Base-by-base conservation (phyloP, 2,113 vertebrate genomes). In the Acanthochromis polyacanthus region DNA sequence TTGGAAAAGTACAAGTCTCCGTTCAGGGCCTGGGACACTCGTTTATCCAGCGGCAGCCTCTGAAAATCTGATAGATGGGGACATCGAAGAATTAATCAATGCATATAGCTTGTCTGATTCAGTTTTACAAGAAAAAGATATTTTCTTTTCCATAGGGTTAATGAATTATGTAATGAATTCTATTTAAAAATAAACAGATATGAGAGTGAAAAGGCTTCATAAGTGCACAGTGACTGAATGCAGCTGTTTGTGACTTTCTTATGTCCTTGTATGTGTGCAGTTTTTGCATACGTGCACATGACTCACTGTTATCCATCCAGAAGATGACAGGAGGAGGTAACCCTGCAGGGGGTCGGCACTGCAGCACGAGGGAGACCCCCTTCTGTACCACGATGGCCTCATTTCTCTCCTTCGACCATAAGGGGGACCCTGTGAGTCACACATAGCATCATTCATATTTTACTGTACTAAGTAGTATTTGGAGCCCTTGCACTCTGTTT, bases 251-350 rank as follows among this genome's bases (percentile, higher is more conserved):
- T 40, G 40, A 43, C 40, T 12, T 25, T 40, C 22, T 4, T 15
- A 4, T n/a, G 45, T 52, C 23, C n/a, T 32, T 50, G 30, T 8
- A 43, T 15, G 40, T 15, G 11, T 69, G 53, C 12, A n/a, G 32
- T 28, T 20, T 20, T n/a, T 16, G 25, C 25, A 25, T 30, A n/a
- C 15, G 10, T 67, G 60, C 17, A 80, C 63, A 63, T 15, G 14
- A 95, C 97, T 97, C 91, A 99, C 98, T 97, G 32, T 97, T 98
- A 94, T 99, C 97, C 98, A 99, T 99, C 98, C 98, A 99, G 93
- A 99, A 98, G 90, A 99, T 97, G 90, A 98, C 95, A 57, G 98
- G 97, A 71, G 97, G 96, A 25, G 98, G 98, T 56, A 99, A 93
- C 58, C 98, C 98, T 45, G 94, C 85, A 4, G 98, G 98, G 52